phyloP scores from a whole-genome alignment of 2,888 invertebrate species.

The Coenonympha glycerion region DNA sequence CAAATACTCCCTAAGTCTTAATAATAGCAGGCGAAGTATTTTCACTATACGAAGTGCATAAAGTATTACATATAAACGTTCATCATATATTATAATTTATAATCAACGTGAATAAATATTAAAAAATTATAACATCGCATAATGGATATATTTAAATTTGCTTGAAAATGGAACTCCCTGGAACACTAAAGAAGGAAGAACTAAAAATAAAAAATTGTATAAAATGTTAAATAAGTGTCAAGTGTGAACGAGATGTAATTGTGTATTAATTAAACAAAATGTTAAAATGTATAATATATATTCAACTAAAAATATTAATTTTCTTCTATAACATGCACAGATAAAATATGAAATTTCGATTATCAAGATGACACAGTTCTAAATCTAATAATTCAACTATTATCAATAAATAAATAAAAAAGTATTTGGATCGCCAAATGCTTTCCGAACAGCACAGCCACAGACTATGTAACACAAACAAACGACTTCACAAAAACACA shows the following conservation, averaged over 20 bases:
- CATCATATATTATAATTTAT: conserved; percentile 30
- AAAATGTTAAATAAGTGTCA: conserved; percentile 32
- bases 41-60: conserved; percentile 67
- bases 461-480: conserved; percentile 15
- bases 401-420: background rate
- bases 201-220: conserved; percentile 26
- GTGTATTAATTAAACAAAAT: conserved; percentile 23
- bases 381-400: background rate
- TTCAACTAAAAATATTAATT: conserved; percentile 14
- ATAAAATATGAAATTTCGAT: background rate
- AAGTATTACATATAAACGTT: conserved; percentile 43
- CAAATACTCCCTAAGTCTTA: conserved; percentile 49
- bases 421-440: background rate
- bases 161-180: conserved; percentile 54
- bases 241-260: conserved; percentile 16
- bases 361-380: background rate
- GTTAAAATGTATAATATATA: conserved; percentile 11
- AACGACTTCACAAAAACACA: conserved; percentile 35
- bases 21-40: conserved; percentile 60
- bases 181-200: conserved; percentile 32
- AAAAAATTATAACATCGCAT: conserved; percentile 47
- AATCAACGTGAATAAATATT: conserved; percentile 41
- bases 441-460: conserved; percentile 14
- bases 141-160: conserved; percentile 70
- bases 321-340: conserved; percentile 21